These are phyloP conservation scores for Meriones unguiculatus DNA, from an alignment of 2,113 vertebrate species.

Conservation along the genomic window DNA sequence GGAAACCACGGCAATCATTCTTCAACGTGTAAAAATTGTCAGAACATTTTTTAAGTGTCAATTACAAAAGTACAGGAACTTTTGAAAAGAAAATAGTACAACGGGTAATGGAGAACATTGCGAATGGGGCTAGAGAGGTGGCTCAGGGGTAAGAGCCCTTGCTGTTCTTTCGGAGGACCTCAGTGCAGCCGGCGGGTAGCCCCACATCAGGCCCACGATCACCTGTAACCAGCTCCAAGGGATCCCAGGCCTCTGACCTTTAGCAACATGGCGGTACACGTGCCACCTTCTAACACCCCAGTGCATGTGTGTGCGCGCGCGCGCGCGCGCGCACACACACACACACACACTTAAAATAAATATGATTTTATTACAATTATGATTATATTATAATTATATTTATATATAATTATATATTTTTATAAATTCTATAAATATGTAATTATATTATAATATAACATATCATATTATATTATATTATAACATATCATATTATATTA, in stretches of 20 bases:
- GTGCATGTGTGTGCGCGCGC: rapidly evolving
- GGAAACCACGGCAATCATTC: neutral
- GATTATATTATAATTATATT: too few relatives aligned
- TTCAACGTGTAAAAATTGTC: neutral
- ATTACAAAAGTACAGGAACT: neutral
- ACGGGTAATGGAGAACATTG: neutral
- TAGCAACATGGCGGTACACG: too few relatives aligned
- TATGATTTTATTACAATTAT: neutral
- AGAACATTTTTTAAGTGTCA: neutral
- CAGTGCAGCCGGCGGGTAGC: too few relatives aligned
- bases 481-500: too few relatives aligned
- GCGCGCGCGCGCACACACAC: neutral
- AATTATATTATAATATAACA: too few relatives aligned
- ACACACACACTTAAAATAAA: neutral
- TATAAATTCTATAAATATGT: too few relatives aligned
- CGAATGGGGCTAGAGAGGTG: neutral
- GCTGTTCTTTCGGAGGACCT: neutral
- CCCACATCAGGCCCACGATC: neutral
- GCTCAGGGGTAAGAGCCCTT: neutral
- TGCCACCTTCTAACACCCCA: neutral
- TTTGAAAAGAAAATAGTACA: neutral
- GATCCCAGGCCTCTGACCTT: neutral
- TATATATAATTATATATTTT: too few relatives aligned
- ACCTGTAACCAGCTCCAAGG: neutral
- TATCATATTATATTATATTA: too few relatives aligned